phyloP scores from a whole-genome alignment of 2,113 vertebrate species.

The Arizona elegans region DNA sequence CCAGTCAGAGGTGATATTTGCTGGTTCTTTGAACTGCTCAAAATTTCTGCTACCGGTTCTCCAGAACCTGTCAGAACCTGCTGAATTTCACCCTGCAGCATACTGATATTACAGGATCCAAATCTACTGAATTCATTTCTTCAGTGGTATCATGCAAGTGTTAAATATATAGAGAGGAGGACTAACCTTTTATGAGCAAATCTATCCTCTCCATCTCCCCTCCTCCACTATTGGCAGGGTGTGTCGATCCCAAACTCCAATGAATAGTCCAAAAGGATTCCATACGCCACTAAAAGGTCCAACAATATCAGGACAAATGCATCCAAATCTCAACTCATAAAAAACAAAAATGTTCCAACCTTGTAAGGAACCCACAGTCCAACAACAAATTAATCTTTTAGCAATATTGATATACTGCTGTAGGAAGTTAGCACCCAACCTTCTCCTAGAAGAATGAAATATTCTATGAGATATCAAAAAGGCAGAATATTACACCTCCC shows the following conservation, averaged over 20 bases:
- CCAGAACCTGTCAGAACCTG: too few species aligned
- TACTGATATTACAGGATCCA: neutral
- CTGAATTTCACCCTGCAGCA: neutral
- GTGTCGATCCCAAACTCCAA: neutral
- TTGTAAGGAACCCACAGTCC: neutral
- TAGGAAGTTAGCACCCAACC: too few species aligned
- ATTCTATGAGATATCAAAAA: too few species aligned
- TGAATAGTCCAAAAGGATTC: neutral
- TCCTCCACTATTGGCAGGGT: neutral
- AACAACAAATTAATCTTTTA: neutral
- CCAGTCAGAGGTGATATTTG: too few species aligned
- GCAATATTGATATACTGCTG: too few species aligned
- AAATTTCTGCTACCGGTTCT: too few species aligned
- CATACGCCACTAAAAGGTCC: neutral
- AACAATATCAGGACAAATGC: neutral
- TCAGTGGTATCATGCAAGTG: neutral
- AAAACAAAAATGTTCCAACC: neutral
- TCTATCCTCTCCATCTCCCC: neutral
- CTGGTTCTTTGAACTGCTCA: too few species aligned
- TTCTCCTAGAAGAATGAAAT: too few species aligned
- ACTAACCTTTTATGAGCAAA: neutral
- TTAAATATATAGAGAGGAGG: neutral
- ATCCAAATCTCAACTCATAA: neutral
- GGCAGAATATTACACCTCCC: too few species aligned
- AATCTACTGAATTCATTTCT: neutral